These are phyloP conservation scores for Tigriopus japonicus DNA, from an alignment of 1,140 invertebrate genomes.

Conservation along the genomic window DNA sequence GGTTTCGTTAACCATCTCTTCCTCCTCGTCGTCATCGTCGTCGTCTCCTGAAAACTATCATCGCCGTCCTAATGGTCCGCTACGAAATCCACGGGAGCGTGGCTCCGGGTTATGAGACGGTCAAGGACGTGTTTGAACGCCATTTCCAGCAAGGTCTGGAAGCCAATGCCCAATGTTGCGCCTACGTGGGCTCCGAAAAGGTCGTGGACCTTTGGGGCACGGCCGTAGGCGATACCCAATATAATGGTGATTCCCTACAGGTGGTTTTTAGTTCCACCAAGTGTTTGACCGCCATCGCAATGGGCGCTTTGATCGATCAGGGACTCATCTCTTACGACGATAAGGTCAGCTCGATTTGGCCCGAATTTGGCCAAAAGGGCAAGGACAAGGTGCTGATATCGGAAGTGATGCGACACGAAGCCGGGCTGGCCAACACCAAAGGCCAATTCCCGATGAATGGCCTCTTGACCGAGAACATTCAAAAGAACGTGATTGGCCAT, in stretches of 20 bases:
- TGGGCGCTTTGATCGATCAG: neutral
- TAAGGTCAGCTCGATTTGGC: neutral
- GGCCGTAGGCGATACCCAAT: neutral
- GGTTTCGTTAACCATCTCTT: no score
- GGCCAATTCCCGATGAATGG: neutral
- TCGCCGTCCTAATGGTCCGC: no score
- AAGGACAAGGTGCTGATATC: constrained; percentile 1
- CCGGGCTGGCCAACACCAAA: neutral
- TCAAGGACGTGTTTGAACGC: no score
- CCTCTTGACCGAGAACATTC: neutral
- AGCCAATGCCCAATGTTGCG: constrained; percentile 6
- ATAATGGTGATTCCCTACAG: constrained; percentile 4
- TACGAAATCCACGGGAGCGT: no score
- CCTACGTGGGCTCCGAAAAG: constrained; percentile 1
- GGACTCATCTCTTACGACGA: constrained; percentile 3
- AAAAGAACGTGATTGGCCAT: neutral
- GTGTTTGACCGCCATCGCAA: neutral
- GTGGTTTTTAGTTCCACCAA: neutral
- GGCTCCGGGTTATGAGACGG: no score
- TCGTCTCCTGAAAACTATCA: no score
- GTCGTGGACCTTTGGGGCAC: constrained; percentile 11
- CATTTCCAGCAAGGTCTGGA: neutral
- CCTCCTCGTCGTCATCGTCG: no score
- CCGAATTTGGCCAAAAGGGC: constrained; percentile 7
- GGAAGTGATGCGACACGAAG: neutral